These are phyloP conservation scores for Plotosus lineatus DNA, from an alignment of 2,113 vertebrate genomes.

Conservation along the genomic window DNA sequence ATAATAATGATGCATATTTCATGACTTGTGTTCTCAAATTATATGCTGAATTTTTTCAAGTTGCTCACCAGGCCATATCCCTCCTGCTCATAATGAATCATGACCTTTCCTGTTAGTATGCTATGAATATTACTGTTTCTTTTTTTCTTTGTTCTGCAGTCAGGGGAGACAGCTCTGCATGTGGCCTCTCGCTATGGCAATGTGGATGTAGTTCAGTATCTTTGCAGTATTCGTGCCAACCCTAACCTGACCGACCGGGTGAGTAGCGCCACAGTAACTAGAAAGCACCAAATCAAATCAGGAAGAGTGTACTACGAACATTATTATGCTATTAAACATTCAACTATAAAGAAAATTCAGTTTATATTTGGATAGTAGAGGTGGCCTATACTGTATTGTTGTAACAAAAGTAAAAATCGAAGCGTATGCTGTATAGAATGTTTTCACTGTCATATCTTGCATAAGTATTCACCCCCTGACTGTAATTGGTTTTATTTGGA, in stretches of 20 bases:
- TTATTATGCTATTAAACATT: neutral
- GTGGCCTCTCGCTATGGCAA: conserved; percentile 95
- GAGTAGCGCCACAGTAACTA: conserved; percentile 44
- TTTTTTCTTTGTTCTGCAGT: conserved; percentile 69
- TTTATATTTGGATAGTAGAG: neutral
- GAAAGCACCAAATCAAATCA: neutral
- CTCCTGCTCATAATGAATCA: neutral
- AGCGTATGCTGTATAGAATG: neutral
- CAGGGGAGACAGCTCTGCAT: conserved; percentile 92
- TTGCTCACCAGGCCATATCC: neutral
- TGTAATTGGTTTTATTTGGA: neutral
- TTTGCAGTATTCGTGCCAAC: conserved; percentile 87
- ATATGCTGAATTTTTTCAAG: neutral
- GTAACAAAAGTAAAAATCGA: neutral
- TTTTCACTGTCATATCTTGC: neutral
- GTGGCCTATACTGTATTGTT: neutral
- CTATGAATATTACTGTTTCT: neutral
- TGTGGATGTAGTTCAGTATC: conserved; percentile 90
- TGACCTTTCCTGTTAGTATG: neutral
- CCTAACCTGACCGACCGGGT: conserved; percentile 91
- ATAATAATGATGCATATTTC: too few relatives aligned
- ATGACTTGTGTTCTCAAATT: neutral
- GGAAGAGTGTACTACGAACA: neutral
- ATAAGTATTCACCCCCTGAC: neutral
- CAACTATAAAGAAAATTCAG: neutral